Percentiles rank a stretch among this genome's conserved stretches.
Conservation (phyloP, 2,888 invertebrate species). For the Patella depressa region DNA sequence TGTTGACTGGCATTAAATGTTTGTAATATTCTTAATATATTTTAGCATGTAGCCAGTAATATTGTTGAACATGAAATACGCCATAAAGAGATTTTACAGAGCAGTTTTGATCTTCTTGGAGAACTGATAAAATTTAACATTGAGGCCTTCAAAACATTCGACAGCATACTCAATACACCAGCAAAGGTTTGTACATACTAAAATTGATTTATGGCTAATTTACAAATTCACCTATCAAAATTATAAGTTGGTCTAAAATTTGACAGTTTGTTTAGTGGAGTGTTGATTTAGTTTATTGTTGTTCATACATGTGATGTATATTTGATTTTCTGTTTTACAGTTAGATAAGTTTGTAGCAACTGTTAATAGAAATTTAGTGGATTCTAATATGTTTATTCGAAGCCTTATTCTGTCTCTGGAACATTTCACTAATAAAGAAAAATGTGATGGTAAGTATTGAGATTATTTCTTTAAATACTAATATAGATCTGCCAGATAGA, state of each 20-base stretch:
- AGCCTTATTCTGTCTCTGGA: slow-evolving; percentile 71
- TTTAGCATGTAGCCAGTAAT: slow-evolving; percentile 70
- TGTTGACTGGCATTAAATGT: no score
- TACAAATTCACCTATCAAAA: no score
- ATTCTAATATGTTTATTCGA: slow-evolving; percentile 73
- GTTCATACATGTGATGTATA: no score
- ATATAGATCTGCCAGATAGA: no score
- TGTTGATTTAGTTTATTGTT: no score
- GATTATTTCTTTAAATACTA: background rate
- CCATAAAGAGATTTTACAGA: slow-evolving; percentile 71
- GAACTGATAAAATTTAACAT: slow-evolving; percentile 72
- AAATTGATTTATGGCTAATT: background rate
- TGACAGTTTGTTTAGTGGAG: no score
- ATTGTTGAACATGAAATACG: slow-evolving; percentile 69
- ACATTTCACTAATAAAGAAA: slow-evolving; percentile 62
- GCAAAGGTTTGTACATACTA: slow-evolving; percentile 54
- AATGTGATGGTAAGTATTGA: slow-evolving; percentile 23
- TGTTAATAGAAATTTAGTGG: slow-evolving; percentile 70
- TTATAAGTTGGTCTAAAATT: no score
- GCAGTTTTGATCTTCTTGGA: slow-evolving; percentile 72
- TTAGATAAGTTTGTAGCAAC: slow-evolving; percentile 67
- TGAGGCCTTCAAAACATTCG: slow-evolving; percentile 70
- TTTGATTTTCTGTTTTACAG: slow-evolving; percentile 43
- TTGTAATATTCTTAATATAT: background rate
- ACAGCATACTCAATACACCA: slow-evolving; percentile 64